A percentile compares a stretch with the other conserved stretches of the same genome.
phyloP scores from a whole-genome alignment of 2,888 invertebrate genomes.

The Phytoseiulus persimilis region DNA sequence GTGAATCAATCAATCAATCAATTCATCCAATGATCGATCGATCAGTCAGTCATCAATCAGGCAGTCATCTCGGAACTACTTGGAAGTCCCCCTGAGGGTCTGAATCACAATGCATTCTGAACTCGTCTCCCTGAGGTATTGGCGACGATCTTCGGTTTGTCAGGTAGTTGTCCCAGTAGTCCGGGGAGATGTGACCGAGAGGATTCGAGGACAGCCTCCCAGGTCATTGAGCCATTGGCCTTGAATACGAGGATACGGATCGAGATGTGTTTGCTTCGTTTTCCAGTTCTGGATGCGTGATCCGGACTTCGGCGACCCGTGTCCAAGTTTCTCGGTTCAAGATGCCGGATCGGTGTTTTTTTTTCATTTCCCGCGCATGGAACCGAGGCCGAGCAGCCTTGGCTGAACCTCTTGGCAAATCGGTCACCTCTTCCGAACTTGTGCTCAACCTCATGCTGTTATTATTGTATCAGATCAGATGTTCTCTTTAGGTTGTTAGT shows the following conservation, averaged over 20 bases:
- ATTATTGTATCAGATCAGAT: not conserved
- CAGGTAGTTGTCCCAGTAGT: not conserved
- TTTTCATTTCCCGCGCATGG: not conserved
- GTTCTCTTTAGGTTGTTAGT: not conserved
- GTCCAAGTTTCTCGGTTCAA: too few species aligned
- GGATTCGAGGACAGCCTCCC: not conserved
- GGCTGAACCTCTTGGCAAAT: not conserved
- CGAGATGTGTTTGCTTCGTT: too few species aligned
- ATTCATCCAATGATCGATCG: not conserved
- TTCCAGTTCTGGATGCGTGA: too few species aligned
- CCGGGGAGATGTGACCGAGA: not conserved
- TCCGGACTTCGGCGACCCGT: too few species aligned
- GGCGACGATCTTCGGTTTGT: not conserved
- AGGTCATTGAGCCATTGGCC: too few species aligned
- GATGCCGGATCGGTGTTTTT: not conserved
- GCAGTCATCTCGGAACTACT: not conserved
- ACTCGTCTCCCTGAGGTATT: not conserved
- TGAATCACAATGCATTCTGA: constrained; percentile 39
- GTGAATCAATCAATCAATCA: not conserved
- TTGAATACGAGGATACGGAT: too few species aligned
- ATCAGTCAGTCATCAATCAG: not conserved
- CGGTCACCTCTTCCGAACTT: not conserved
- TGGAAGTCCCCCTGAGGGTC: constrained; percentile 34
- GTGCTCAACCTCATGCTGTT: not conserved
- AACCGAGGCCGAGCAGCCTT: too few species aligned